Evolutionary conservation across 2,113 vertebrate genomes (phyloP).

Genomic region (Paedocypris sp.): DNA sequence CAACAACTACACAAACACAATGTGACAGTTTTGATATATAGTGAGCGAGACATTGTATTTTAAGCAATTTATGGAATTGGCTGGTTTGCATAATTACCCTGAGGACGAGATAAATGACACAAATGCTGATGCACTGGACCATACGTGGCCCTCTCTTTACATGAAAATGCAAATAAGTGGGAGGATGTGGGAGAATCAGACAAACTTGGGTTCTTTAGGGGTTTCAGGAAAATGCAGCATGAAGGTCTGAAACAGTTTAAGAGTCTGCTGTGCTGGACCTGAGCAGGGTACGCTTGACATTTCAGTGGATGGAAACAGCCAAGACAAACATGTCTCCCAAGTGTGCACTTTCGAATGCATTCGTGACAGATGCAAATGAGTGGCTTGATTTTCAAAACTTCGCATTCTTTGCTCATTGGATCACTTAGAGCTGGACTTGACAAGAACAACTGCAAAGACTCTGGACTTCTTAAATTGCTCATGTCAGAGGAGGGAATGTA

Average conservation of each 20-base stretch:
- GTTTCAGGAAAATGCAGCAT: background rate
- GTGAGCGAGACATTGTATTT: too few species aligned
- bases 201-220: conserved; percentile 28
- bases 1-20: too few species aligned
- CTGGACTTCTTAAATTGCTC: conserved; percentile 11
- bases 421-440: conserved; percentile 14
- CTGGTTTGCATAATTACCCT: background rate
- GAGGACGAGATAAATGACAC: background rate
- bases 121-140: background rate
- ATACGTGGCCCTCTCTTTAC: background rate
- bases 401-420: conserved; percentile 22
- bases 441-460: conserved; percentile 12
- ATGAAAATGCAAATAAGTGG: background rate
- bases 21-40: too few species aligned
- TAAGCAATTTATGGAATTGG: too few species aligned
- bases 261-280: conserved; percentile 20
- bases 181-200: background rate
- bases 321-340: conserved; percentile 38
- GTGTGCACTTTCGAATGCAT: background rate
- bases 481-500: background rate
- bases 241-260: conserved; percentile 33
- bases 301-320: conserved; percentile 15
- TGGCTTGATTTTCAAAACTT: background rate
- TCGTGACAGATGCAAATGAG: background rate
- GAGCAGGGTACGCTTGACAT: conserved; percentile 24